A percentile compares a stretch with the other conserved stretches of the same genome.
phyloP scores from a whole-genome alignment of 2,888 invertebrate genomes.

The Dynastes grantii region DNA sequence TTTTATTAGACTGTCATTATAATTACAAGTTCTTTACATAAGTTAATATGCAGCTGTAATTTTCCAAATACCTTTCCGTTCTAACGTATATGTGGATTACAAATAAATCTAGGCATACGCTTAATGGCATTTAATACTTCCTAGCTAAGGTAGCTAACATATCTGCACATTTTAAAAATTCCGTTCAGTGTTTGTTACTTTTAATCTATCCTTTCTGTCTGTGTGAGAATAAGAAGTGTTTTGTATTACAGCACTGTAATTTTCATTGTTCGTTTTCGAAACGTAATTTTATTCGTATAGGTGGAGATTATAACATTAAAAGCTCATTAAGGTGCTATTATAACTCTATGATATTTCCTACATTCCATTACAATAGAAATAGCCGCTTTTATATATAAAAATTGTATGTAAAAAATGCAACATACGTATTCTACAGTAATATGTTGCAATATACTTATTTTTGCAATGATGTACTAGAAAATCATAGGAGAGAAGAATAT shows the following conservation, averaged over 20 bases:
- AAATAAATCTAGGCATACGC: neutral
- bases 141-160: too few relatives aligned
- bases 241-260: neutral
- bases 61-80: slow-evolving; percentile 23
- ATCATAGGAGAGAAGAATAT: too few relatives aligned
- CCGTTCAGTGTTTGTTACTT: neutral
- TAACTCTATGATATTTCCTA: slow-evolving; percentile 13
- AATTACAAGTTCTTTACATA: slow-evolving; percentile 12
- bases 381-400: neutral
- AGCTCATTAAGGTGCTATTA: slow-evolving; percentile 33
- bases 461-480: too few relatives aligned
- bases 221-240: slow-evolving; percentile 7
- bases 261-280: slow-evolving; percentile 13
- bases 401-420: too few relatives aligned
- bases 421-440: too few relatives aligned
- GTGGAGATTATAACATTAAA: slow-evolving; percentile 32
- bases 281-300: slow-evolving; percentile 13
- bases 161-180: too few relatives aligned
- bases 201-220: neutral
- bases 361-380: slow-evolving; percentile 15
- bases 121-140: too few relatives aligned
- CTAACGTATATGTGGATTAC: neutral
- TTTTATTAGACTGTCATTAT: slow-evolving; percentile 24
- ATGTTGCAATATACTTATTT: too few relatives aligned
- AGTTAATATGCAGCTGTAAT: slow-evolving; percentile 32